Evolutionary conservation across 1,140 invertebrate species (phyloP), one percentile per base, ranked within the genome.

Genomic region (Pomacea maculata): DNA sequence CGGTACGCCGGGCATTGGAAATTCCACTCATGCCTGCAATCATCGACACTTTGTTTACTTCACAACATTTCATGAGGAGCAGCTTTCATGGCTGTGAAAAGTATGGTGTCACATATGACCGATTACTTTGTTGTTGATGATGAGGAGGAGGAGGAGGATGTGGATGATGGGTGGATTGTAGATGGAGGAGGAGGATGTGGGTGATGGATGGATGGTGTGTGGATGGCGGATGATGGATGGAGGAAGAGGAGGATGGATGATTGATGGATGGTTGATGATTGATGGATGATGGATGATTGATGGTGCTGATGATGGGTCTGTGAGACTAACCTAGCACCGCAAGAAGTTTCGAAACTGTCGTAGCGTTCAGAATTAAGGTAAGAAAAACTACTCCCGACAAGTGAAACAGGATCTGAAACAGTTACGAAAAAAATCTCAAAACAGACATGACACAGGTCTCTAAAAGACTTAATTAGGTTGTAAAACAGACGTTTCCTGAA

Each of bases 331-430:
- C 91, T 52, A 92, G 82, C n/a, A 90, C 67, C 67, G 88, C 84
- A 10, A 92, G 86, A 0, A 92, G 82, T 17, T 80, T 78, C 64
- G 85, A 86, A 15, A 90, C 90, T 12, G 92, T 92, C 12, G 91
- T 89, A 14, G 90, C 92, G 82, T 92, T 92, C 21, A 92, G 83
- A 0, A 92, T 34, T 65, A 92, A 81, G 8, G 92, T 92, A 45
- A 92, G 83, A 57, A 91, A 85, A 21, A 92, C 92, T 64, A 92
- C 89, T 21, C 91, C 91, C 21, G 91, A 90, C 0, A 90, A 89
- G 84, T 92, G 91, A 63, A 92, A 87, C 9, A 92, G 81, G 34
- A 92, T 87, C 91, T 92, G 82, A 29, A 87, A 78, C 19, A 83
- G 54, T 3, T 65, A 81, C 52, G 19, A 83, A 14, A 65, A 19